A percentile compares a stretch with the other conserved stretches of the same genome.
Evolutionary conservation across 2,113 vertebrate genomes (phyloP).

Genomic region (Bambusicola thoracicus): DNA sequence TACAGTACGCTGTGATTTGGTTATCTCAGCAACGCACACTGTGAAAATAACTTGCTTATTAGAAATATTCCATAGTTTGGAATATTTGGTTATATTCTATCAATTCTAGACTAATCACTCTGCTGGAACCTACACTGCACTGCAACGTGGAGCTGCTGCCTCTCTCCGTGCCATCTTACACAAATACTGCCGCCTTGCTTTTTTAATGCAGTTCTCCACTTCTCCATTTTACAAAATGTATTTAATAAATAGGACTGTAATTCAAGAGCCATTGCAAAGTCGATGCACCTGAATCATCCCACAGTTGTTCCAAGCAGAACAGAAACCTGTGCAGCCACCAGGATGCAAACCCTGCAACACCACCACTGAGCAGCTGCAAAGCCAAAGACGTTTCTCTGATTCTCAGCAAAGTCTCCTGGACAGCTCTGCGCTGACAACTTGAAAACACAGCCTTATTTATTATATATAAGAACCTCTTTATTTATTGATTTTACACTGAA

Average conservation of each 20-base stretch:
- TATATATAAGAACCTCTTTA: neutral
- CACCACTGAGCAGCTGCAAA: neutral
- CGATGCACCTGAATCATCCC: neutral
- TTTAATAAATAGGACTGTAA: neutral
- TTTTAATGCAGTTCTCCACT: neutral
- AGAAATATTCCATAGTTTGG: slow-evolving; percentile 9
- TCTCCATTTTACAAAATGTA: neutral
- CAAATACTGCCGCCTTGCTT: neutral
- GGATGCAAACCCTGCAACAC: neutral
- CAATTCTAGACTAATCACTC: slow-evolving; percentile 24
- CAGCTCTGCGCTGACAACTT: neutral
- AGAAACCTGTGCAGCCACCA: neutral
- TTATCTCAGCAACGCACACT: neutral
- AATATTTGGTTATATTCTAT: neutral
- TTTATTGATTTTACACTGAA: neutral
- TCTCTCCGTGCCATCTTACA: neutral
- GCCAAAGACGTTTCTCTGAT: neutral
- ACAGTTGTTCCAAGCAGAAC: neutral
- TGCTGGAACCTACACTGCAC: neutral
- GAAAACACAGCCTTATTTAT: neutral
- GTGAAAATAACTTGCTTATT: neutral
- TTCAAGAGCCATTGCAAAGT: neutral
- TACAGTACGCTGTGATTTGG: neutral
- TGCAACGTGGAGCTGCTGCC: neutral
- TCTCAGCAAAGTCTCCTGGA: neutral